Percentiles rank a stretch among this genome's conserved stretches.
These are phyloP conservation scores for Neopelma chrysocephalum DNA, from an alignment of 2,797 vertebrate species.

Conservation along the genomic window DNA sequence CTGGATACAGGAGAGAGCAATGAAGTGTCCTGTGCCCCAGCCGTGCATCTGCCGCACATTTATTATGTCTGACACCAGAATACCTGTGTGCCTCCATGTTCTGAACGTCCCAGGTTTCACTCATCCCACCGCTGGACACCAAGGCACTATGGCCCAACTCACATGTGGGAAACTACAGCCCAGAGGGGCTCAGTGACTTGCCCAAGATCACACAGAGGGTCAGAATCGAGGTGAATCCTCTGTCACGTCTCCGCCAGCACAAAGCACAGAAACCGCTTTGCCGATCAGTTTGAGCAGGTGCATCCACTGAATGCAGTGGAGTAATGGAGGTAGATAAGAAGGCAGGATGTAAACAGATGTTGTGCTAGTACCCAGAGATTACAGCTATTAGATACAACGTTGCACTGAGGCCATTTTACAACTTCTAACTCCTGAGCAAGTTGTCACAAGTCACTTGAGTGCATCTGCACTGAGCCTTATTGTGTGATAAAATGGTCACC, in stretches of 20 bases:
- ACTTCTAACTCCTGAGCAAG: neutral
- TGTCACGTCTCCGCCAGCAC: rapidly evolving
- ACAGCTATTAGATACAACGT: neutral
- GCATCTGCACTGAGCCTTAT: neutral
- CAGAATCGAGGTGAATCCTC: neutral
- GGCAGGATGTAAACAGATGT: neutral
- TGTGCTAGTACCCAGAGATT: neutral
- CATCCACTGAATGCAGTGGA: neutral
- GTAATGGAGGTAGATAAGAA: neutral
- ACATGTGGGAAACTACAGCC: rapidly evolving
- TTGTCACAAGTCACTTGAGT: neutral
- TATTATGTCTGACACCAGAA: neutral
- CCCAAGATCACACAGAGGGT: neutral
- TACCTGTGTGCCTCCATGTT: rapidly evolving
- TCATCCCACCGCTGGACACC: neutral
- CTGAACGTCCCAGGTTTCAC: rapidly evolving
- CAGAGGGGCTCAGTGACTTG: neutral
- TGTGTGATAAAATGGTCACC: neutral
- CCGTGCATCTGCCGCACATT: neutral
- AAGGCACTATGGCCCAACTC: neutral
- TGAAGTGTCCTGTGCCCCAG: neutral
- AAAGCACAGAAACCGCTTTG: neutral
- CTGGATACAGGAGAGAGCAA: neutral
- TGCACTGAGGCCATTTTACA: neutral
- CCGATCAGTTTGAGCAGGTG: neutral